Conservation (phyloP, 2,113 vertebrate species). For the Tamias sibiricus region DNA sequence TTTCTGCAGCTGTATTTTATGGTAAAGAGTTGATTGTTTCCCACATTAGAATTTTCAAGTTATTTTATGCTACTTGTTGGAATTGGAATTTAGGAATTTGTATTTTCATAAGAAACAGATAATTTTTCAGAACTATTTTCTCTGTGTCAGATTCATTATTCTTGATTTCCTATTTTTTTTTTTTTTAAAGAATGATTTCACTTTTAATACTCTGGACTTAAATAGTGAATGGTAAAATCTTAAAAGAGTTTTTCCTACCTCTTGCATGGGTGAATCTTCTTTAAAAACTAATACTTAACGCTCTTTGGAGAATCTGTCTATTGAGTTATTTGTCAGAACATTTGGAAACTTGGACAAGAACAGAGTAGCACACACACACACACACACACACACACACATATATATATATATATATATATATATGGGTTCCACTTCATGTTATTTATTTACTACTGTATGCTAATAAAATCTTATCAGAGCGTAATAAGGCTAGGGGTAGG, state of each 20-base stretch:
- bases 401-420: too few species aligned
- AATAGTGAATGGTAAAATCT: not conserved
- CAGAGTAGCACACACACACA: not conserved
- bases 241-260: not conserved
- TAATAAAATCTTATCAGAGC: not conserved
- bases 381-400: too few species aligned
- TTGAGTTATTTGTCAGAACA: not conserved
- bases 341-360: not conserved
- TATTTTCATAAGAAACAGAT: constrained; percentile 36
- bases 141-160: not conserved
- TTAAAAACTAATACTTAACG: not conserved
- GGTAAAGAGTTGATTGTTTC: not conserved
- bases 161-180: not conserved
- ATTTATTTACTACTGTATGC: not conserved
- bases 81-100: constrained; percentile 36
- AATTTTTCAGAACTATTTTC: constrained; percentile 38
- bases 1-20: not conserved
- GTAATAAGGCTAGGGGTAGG: not conserved
- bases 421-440: not conserved
- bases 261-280: not conserved
- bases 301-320: not conserved
- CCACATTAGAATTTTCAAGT: not conserved
- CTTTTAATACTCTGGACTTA: not conserved
- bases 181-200: not conserved
- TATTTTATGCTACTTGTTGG: not conserved